Evolutionary conservation across 1,140 invertebrate species (phyloP).

Genomic region (Drosophila burlai): DNA sequence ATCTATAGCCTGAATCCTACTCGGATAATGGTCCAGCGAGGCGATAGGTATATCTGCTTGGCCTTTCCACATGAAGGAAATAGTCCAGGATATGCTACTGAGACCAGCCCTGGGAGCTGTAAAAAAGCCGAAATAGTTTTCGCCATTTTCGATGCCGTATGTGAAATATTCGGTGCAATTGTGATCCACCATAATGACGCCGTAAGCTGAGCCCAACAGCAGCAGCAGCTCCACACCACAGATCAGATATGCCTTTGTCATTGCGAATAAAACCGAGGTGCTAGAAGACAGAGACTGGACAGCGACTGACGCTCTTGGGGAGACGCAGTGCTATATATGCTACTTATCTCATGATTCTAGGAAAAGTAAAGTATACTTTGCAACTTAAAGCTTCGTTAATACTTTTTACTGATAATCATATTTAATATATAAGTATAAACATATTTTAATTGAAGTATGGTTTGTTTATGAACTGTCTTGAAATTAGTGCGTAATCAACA

Average conservation of each 20-base stretch:
- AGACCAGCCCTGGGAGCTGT: neutral
- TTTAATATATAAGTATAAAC: no score
- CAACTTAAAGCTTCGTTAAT: neutral
- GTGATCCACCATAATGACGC: neutral
- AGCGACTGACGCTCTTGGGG: neutral
- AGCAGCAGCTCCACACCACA: neutral
- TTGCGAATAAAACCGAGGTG: neutral
- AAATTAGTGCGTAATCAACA: neutral
- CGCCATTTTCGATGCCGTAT: neutral
- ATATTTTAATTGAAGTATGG: neutral
- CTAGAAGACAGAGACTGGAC: neutral
- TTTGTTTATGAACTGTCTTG: neutral
- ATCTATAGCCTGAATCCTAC: fast-evolving
- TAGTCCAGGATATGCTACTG: neutral
- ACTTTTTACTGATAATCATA: no score
- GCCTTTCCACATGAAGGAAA: neutral
- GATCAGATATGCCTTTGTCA: neutral
- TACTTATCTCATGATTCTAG: neutral
- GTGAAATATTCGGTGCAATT: neutral
- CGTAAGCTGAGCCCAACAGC: neutral
- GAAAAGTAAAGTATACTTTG: neutral
- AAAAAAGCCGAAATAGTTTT: neutral
- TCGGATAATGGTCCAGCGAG: neutral
- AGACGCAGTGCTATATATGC: neutral
- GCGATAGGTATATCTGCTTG: neutral